Conservation (phyloP, 2,888 invertebrate genomes). For the Aethes cnicana region DNA sequence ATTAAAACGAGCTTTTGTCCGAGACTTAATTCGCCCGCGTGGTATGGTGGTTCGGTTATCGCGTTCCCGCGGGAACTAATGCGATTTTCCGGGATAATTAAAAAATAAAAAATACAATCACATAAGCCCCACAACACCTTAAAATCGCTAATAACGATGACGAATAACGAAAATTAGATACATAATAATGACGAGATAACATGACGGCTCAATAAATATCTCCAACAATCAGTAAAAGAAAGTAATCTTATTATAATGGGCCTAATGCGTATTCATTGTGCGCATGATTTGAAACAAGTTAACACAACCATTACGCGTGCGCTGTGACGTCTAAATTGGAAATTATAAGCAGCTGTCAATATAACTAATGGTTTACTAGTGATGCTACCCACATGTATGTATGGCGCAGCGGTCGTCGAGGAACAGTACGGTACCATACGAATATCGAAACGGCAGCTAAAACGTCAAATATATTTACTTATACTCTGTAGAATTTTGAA, state of each 20-base stretch:
- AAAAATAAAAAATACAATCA: too few relatives aligned
- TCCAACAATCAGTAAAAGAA: constrained; percentile 17
- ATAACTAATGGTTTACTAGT: constrained; percentile 53
- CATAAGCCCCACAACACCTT: neutral
- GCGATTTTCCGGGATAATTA: too few relatives aligned
- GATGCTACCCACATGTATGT: constrained; percentile 52
- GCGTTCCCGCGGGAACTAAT: too few relatives aligned
- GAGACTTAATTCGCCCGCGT: too few relatives aligned
- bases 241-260: constrained; percentile 27
- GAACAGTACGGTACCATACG: constrained; percentile 9
- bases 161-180: constrained; percentile 18
- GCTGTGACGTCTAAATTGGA: constrained; percentile 50
- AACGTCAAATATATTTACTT: neutral
- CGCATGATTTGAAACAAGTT: constrained; percentile 30
- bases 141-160: neutral
- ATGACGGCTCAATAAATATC: constrained; percentile 8
- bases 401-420: neutral
- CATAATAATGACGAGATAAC: constrained; percentile 20
- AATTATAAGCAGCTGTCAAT: constrained; percentile 54
- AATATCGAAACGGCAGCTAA: neutral
- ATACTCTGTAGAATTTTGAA: neutral
- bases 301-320: constrained; percentile 27
- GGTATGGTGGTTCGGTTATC: too few relatives aligned
- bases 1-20: too few relatives aligned
- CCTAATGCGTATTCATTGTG: constrained; percentile 18